Conservation (phyloP, 2,113 vertebrate species). For the Pterophyllum scalare region DNA sequence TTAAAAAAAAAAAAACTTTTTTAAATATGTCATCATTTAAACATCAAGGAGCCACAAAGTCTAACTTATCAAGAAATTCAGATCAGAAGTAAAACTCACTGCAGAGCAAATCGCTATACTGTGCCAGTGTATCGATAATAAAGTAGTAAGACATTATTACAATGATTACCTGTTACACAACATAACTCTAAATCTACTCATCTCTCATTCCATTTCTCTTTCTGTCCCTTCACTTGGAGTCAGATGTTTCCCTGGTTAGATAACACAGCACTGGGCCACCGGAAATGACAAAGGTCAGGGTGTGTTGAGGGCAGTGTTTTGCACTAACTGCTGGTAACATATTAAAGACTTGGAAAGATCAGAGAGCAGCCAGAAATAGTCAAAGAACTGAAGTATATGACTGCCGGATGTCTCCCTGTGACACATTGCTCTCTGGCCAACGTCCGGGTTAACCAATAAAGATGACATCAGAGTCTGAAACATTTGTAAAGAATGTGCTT, state of each 20-base stretch:
- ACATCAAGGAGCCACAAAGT: conserved; percentile 4
- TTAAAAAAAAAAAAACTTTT: not conserved
- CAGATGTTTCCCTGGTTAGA: conserved; percentile 74
- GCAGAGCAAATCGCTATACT: not conserved
- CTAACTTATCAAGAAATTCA: not conserved
- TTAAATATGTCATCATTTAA: not conserved
- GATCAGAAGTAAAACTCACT: not conserved
- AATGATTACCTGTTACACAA: not conserved
- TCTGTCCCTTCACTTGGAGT: conserved; percentile 39
- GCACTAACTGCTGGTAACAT: conserved; percentile 71
- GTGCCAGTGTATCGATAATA: not conserved
- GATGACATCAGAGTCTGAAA: conserved; percentile 18
- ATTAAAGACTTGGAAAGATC: conserved; percentile 69
- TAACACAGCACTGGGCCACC: conserved; percentile 67
- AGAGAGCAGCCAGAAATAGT: conserved; percentile 23
- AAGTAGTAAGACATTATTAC: not conserved
- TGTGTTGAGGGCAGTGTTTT: conserved; percentile 72
- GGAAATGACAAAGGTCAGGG: conserved; percentile 80
- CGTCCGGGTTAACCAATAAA: not conserved
- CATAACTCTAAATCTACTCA: not conserved
- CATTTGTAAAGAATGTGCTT: not conserved
- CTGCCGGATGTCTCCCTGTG: conserved; percentile 43
- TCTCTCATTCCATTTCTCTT: not conserved
- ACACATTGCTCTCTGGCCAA: conserved; percentile 28
- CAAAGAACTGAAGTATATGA: conserved; percentile 32